Base-by-base conservation (phyloP, 2,113 vertebrate species). In the Colaptes auratus region DNA sequence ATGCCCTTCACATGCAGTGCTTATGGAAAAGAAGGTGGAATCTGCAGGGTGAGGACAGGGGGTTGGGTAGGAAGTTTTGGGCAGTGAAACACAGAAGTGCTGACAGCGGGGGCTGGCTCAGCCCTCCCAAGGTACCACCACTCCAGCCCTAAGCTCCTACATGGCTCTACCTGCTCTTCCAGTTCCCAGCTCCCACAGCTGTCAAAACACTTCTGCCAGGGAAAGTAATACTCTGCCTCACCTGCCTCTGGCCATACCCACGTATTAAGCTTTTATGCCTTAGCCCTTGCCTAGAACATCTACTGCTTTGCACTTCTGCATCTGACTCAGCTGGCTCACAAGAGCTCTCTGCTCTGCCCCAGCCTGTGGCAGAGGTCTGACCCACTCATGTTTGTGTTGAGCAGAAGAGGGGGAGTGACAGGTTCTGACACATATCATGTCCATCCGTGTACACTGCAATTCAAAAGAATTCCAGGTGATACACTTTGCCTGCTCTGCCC, bases 121-220 rank as follows among this genome's bases (percentile, higher is more conserved):
- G 72, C 59, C 75, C 72, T 66, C 44, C 50, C 2, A 1, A 75
- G 61, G 66, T 36, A 28, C 66, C 55, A 3, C 44, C 0, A 0
- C 81, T 90, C 13, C 64, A 64, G 70, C 58, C 77, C 61, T 12
- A 10, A 56, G 55, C 58, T 86, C 86, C 70, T 30, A 8, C 80
- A 12, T 0, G 0, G 82, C 86, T 70, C 63, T 52, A 33, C 92
- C 67, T 88, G 91, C 91, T 91, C 64, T 73, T 88, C 89, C 92
- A 48, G 74, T 66, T 92, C 70, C 70, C 59, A 25, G 70, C 58
- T 92, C 87, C 69, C 91, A 85, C 89, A 82, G 78, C 79, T 89
- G 74, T 33, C 78, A 91, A 46, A 95, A 61, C 76, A 20, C 65
- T 59, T 31, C 48, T 83, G 72, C 80, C 77, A 90, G 56, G 88